Conservation (phyloP, 30 jellyfish, hydroid and myxozoan genomes). For the Calvadosia cruxmelitensis region DNA sequence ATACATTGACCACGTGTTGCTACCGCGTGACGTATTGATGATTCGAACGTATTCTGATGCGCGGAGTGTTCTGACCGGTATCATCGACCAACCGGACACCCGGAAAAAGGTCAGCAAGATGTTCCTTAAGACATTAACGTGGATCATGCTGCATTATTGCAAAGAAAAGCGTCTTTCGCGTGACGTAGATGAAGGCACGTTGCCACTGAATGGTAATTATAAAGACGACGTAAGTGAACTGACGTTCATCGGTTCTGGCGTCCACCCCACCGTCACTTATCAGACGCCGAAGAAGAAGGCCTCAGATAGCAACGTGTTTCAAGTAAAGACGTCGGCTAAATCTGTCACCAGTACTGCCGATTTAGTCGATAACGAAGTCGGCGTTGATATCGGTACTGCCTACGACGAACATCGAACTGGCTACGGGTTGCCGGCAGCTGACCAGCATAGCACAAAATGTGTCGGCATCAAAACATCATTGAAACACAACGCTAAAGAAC, state of each 20-base stretch:
- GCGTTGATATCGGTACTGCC: not conserved
- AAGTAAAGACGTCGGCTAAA: not conserved
- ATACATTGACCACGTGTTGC: slow-evolving; percentile 28
- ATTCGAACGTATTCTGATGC: slow-evolving; percentile 73
- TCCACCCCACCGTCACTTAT: not conserved
- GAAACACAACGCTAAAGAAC: not conserved
- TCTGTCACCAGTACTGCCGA: not conserved
- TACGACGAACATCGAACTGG: not conserved
- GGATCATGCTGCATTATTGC: slow-evolving; percentile 41
- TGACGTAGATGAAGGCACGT: not conserved
- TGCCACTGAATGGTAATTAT: not conserved
- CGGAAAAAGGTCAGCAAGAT: slow-evolving; percentile 18
- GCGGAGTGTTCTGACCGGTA: slow-evolving; percentile 66
- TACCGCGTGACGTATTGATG: slow-evolving; percentile 32
- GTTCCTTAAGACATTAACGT: slow-evolving; percentile 29
- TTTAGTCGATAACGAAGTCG: not conserved
- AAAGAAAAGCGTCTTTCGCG: slow-evolving; percentile 18
- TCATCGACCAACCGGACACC: slow-evolving; percentile 52
- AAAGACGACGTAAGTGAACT: not conserved
- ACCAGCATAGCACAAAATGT: not conserved
- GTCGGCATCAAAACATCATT: not conserved
- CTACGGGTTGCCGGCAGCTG: not conserved
- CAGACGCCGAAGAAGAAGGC: not conserved
- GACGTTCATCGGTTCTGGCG: not conserved
- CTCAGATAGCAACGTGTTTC: not conserved